Conservation (phyloP, 2,113 vertebrate genomes). For the Syrrhaptes paradoxus region DNA sequence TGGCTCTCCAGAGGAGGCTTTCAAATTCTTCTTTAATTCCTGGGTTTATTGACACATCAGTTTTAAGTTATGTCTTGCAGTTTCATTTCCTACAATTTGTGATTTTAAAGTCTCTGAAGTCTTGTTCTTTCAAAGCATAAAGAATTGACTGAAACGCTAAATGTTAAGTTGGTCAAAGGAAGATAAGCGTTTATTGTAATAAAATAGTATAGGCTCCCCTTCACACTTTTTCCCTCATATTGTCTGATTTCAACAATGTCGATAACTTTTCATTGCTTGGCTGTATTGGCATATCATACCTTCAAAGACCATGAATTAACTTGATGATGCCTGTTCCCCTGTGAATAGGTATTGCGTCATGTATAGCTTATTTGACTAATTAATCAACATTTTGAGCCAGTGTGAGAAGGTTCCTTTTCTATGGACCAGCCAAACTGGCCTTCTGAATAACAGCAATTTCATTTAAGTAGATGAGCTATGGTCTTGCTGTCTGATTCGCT, state of each 20-base stretch:
- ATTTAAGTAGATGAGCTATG: background rate
- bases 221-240: background rate
- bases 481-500: background rate
- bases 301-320: background rate
- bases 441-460: background rate
- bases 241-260: background rate
- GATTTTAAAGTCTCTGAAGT: background rate
- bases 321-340: background rate
- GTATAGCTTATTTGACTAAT: background rate
- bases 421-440: background rate
- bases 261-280: background rate
- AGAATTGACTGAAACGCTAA: background rate
- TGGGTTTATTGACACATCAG: background rate
- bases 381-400: background rate
- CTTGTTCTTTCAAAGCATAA: background rate
- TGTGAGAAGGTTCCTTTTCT: background rate
- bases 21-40: background rate
- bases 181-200: background rate
- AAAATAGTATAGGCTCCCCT: background rate
- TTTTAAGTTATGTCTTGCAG: background rate
- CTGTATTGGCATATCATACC: background rate
- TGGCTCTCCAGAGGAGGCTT: background rate
- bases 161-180: background rate
- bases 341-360: background rate
- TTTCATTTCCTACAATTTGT: background rate